Evolutionary conservation across 1,140 invertebrate genomes (phyloP).

Genomic region (Orchestia grillus): DNA sequence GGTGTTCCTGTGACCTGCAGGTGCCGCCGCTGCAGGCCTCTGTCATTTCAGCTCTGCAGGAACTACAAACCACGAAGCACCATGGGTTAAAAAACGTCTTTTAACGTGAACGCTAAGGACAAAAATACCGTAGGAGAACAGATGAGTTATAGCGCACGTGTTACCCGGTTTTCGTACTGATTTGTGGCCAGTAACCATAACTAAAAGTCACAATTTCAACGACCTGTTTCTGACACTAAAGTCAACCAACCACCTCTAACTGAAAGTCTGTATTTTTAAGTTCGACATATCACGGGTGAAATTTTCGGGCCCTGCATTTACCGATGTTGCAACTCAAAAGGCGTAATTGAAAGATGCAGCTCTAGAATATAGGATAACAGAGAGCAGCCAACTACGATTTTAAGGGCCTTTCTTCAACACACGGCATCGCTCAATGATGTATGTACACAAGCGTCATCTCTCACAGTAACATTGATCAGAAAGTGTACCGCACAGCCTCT

Average conservation of each 20-base stretch:
- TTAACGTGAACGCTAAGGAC: no score
- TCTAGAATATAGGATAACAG: background rate
- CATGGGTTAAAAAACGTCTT: background rate
- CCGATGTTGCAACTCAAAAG: background rate
- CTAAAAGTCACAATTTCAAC: background rate
- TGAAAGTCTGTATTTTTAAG: no score
- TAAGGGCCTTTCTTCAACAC: background rate
- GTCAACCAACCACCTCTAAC: background rate
- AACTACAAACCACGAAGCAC: background rate
- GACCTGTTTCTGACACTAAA: background rate
- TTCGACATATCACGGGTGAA: no score
- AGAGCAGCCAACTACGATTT: background rate
- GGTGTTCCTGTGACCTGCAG: background rate
- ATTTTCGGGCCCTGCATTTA: no score
- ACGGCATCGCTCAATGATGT: background rate
- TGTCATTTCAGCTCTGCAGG: background rate
- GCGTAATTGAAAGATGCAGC: background rate
- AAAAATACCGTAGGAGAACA: no score
- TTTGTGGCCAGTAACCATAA: no score
- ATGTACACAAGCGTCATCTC: background rate
- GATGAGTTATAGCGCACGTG: no score
- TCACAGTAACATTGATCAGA: background rate
- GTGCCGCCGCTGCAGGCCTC: background rate
- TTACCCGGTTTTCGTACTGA: no score
- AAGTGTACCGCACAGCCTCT: background rate